Conservation (phyloP, 2,888 invertebrate genomes). For the Caenorhabditis angaria region DNA sequence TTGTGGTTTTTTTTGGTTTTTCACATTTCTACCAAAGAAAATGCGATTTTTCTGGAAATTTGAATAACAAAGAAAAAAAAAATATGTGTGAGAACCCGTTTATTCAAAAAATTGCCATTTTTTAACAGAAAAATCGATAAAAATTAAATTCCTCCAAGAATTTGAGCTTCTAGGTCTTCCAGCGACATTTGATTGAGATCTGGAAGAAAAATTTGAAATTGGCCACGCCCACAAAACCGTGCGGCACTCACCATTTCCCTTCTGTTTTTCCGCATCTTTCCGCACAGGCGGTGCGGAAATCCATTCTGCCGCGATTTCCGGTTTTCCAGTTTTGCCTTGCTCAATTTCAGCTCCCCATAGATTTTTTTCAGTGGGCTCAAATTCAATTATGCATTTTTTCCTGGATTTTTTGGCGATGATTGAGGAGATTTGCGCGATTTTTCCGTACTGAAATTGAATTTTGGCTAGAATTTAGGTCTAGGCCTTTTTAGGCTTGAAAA, state of each 20-base stretch:
- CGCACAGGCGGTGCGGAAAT: slow-evolving; percentile 23
- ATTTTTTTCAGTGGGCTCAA: slow-evolving; percentile 26
- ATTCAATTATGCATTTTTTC: slow-evolving; percentile 31
- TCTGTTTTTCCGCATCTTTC: slow-evolving; percentile 5
- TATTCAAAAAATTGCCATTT: background rate
- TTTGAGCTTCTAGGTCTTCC: slow-evolving; percentile 42
- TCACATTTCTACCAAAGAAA: too few relatives aligned
- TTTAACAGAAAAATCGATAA: background rate
- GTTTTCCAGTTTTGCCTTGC: slow-evolving; percentile 23
- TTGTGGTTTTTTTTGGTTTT: too few relatives aligned
- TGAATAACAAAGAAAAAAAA: background rate
- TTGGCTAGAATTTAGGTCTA: too few relatives aligned
- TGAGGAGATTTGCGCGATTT: slow-evolving; percentile 22
- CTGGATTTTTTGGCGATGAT: slow-evolving; percentile 23
- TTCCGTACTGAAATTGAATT: slow-evolving; percentile 36
- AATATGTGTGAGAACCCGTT: background rate
- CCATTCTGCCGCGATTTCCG: slow-evolving; percentile 32
- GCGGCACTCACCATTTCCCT: background rate
- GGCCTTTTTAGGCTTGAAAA: too few relatives aligned
- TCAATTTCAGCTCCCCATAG: slow-evolving; percentile 47
- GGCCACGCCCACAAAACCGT: background rate
- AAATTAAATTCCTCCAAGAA: slow-evolving; percentile 5
- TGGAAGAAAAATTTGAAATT: slow-evolving; percentile 7
- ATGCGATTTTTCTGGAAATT: too few relatives aligned
- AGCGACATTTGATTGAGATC: slow-evolving; percentile 33